phyloP scores from a whole-genome alignment of 2,888 invertebrate species.

The Chamaedrilus cognettii region DNA sequence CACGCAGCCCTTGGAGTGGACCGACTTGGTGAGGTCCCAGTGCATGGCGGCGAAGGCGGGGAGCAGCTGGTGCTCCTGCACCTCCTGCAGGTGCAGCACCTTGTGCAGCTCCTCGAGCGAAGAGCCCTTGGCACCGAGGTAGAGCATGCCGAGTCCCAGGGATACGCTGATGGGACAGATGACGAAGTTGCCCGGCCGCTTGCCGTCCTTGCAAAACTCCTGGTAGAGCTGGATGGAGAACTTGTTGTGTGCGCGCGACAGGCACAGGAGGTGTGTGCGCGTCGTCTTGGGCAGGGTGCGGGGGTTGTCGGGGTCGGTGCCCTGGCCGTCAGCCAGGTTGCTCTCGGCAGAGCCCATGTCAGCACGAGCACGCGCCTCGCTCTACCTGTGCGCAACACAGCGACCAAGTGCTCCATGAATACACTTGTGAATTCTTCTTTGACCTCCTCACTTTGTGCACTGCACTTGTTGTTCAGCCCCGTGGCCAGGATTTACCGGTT shows the following conservation, averaged over 20 bases:
- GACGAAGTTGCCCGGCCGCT: constrained; percentile 37
- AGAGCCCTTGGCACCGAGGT: constrained; percentile 33
- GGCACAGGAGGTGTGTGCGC: constrained; percentile 36
- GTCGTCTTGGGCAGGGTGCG: constrained; percentile 29
- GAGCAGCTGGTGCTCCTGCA: constrained; percentile 35
- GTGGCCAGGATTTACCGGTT: too few relatives aligned
- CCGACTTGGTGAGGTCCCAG: constrained; percentile 37
- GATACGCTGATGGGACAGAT: constrained; percentile 35
- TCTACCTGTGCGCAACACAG: too few relatives aligned
- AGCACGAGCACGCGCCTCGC: too few relatives aligned
- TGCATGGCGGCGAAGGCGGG: constrained; percentile 41
- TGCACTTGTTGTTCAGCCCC: too few relatives aligned
- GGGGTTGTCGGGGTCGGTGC: neutral
- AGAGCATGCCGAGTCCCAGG: constrained; percentile 38
- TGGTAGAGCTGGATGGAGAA: constrained; percentile 38
- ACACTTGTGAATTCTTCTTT: too few relatives aligned
- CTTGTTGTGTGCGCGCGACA: constrained; percentile 40
- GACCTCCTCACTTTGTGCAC: too few relatives aligned
- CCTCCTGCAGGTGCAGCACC: constrained; percentile 34
- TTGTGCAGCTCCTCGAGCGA: constrained; percentile 37
- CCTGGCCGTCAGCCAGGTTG: constrained; percentile 9
- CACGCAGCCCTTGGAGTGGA: constrained; percentile 36
- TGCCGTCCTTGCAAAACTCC: constrained; percentile 39
- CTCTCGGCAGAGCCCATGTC: constrained; percentile 18
- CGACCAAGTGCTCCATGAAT: too few relatives aligned